Conservation (phyloP, 2,113 vertebrate genomes). For the Sula dactylatra region DNA sequence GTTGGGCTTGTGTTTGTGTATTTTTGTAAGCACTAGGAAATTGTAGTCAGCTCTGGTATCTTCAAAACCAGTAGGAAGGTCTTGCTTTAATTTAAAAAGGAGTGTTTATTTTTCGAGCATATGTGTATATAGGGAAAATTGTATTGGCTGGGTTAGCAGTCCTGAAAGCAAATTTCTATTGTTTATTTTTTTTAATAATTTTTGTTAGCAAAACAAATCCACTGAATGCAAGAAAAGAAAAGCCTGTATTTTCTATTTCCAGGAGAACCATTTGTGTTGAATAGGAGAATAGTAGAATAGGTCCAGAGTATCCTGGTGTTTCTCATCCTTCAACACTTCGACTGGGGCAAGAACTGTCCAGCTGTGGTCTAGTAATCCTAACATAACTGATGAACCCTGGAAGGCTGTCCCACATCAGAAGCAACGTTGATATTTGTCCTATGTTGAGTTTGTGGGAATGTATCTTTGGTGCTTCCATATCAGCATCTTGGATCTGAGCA, state of each 20-base stretch:
- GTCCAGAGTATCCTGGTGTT: background rate
- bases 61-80: background rate
- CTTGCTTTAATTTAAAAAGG: background rate
- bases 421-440: background rate
- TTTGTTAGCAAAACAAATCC: background rate
- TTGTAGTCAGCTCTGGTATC: background rate
- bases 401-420: background rate
- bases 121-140: background rate
- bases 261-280: background rate
- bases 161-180: background rate
- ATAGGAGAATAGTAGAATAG: background rate
- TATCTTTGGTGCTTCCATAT: background rate
- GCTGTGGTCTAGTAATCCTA: background rate
- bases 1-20: background rate
- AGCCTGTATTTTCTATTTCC: background rate
- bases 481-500: background rate
- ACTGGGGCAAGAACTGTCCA: background rate
- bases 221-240: background rate
- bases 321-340: background rate
- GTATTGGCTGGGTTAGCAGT: background rate
- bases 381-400: background rate
- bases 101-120: background rate
- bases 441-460: background rate
- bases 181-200: background rate
- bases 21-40: background rate